Conservation (phyloP, 2,113 vertebrate genomes). For the Vombatus ursinus region DNA sequence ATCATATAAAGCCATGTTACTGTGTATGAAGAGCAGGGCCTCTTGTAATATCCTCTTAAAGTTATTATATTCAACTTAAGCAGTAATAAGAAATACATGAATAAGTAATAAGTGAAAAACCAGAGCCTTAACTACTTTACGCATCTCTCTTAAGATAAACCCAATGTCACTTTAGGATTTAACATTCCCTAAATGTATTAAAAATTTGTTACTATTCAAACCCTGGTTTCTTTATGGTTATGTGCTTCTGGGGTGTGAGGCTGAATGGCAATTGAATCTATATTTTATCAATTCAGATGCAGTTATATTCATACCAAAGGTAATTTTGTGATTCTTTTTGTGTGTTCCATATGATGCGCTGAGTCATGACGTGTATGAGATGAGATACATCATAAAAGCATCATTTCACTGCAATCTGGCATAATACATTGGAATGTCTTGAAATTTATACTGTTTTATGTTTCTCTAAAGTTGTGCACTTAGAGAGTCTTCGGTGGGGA, state of each 20-base stretch:
- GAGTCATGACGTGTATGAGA: not conserved
- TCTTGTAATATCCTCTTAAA: not conserved
- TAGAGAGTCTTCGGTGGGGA: not conserved
- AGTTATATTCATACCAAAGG: accelerated
- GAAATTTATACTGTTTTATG: not conserved
- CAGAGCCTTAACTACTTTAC: slow-evolving; percentile 73
- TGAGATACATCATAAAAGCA: not conserved
- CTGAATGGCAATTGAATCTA: not conserved
- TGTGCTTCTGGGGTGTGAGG: not conserved
- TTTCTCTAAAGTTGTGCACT: not conserved
- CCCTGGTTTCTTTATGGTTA: not conserved
- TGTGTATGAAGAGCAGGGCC: not conserved
- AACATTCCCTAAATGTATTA: not conserved
- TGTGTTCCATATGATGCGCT: not conserved
- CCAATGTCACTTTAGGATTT: not conserved
- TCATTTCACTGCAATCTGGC: accelerated
- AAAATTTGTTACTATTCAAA: not conserved
- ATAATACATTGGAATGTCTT: accelerated
- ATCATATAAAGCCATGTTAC: not conserved
- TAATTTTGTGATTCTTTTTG: not conserved
- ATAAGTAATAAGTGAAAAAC: slow-evolving; percentile 59
- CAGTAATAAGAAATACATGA: not conserved
- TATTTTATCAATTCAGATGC: accelerated
- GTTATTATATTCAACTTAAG: slow-evolving; percentile 63
- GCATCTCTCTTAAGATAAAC: slow-evolving; percentile 41